Base-by-base conservation (phyloP, 2,113 vertebrate genomes). In the Melanerpes formicivorus region DNA sequence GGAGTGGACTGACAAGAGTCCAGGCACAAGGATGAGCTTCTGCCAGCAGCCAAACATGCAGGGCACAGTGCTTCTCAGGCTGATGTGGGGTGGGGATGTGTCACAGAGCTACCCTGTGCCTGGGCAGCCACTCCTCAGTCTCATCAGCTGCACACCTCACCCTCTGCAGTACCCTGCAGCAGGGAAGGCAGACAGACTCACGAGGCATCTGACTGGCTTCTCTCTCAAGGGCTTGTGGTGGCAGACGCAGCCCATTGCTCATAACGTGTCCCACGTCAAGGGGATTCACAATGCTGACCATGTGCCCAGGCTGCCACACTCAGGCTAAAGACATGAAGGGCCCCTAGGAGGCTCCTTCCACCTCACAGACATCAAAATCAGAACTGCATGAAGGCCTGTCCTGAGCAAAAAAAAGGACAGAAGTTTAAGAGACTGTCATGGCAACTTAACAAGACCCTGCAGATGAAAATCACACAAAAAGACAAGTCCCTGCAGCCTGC, bases 11-110 rank as follows among this genome's bases (percentile, higher is more conserved):
- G 26, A 73, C 80, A 85, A 56, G 50, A 59, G 50, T 14, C 14
- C 22, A 7, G 26, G n/a, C n/a, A 14, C 14, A 14, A 42, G 73
- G 66, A 27, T 62, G 77, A 93, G 76, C 34, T 59, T 32, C 67
- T 18, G 29, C 62, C 69, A 62, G 32, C 59, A 76, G 52, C 60
- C 50, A 14, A 30, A 32, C 48, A 11, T 0, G 1, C 40, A 13
- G 0, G 4, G 59, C 79, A 60, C 0, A 0, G n/a, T 40, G 60
- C 26, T 46, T 37, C 8, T 23, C 18, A 22, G 50, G 64, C 72
- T 32, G 4, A 25, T 5, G 55, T 56, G 26, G 44, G 67, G 29
- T 3, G 3, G 15, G 29, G 19, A 17, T 62, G 18, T 12, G n/a
- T 25, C 58, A 63, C 64, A 56, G 42, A 66, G 84, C 46, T 48